Evolutionary conservation across 1,140 invertebrate genomes (phyloP), one percentile per base, ranked within the genome.

Genomic region (Halesus radiatus): DNA sequence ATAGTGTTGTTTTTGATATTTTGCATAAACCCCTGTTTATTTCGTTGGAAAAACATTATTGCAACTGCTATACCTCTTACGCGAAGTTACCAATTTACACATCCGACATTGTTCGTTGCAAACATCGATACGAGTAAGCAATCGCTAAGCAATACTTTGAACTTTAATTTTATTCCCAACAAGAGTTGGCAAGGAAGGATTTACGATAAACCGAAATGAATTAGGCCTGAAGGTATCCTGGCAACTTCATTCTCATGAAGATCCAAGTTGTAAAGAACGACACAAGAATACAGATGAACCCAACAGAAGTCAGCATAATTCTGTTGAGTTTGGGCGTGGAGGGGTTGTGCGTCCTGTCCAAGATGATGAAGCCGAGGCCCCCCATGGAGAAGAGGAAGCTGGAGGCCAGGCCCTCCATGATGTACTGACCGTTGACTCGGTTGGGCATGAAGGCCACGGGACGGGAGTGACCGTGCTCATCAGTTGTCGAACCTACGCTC

Each of bases 191-290:
- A 50, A 32, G 18, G 29, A 68, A n/a, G 26, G 26, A 3, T 37
- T 16, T 32, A n/a, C 37, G 37, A 45, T 32, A 50, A 68, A 68
- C 4, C 62, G n/a, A 68, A 54, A 32, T 20, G 23, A 68, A 29
- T 85, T 87, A 92, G 81, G 90, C 91, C 80, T 93, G 92, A 79
- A 93, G 85, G 85, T 93, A 93, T 53, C 92, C 92, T 90, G 98
- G 98, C 81, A 99, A 87, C 90, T 99, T 99, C 95, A 99, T 99
- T 85, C 96, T 92, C 98, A 99, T 99, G 85, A 99, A 99, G 70
- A 99, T 95, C 94, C 97, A 98, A 80, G 97, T 99, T 66, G 97
- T 97, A 83, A 98, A 95, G 88, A 98, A 99, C 18, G 98, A 98
- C 1, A 99, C 93, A 50, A 98, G 87, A 80, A 99, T 95, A 84